These are phyloP conservation scores for Onychostruthus taczanowskii DNA, from an alignment of 2,113 vertebrate genomes.

Conservation along the genomic window DNA sequence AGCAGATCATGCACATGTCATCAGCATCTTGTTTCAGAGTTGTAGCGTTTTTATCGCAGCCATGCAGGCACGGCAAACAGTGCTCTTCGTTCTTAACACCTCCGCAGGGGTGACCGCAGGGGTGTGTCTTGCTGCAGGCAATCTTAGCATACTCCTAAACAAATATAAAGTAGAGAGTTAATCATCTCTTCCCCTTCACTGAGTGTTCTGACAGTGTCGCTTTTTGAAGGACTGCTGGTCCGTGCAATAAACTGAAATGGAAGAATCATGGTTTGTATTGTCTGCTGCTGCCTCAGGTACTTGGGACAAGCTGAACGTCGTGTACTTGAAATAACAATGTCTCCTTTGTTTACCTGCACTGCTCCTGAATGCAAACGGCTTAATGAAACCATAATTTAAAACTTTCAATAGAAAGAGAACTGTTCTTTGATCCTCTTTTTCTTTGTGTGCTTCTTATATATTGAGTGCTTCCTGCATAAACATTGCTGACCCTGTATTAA, in stretches of 20 bases:
- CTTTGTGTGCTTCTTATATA: background rate
- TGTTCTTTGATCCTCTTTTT: background rate
- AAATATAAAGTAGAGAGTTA: background rate
- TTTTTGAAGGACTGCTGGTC: background rate
- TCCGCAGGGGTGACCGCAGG: slow-evolving; percentile 93
- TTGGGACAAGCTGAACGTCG: background rate
- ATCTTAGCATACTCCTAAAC: slow-evolving; percentile 92
- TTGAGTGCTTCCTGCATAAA: background rate
- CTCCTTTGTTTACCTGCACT: background rate
- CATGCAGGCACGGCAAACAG: slow-evolving; percentile 92
- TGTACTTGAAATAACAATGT: background rate
- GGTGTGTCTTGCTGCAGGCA: slow-evolving; percentile 93
- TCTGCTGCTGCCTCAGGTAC: background rate
- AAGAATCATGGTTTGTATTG: background rate
- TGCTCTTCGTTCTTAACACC: slow-evolving; percentile 93
- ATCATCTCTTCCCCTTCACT: background rate
- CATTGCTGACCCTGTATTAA: background rate
- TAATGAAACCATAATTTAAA: background rate
- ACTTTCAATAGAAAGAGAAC: background rate
- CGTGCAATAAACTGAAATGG: background rate
- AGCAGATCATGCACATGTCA: slow-evolving; percentile 99
- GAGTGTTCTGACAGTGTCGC: background rate
- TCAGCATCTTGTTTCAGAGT: slow-evolving; percentile 96
- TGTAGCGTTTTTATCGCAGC: slow-evolving; percentile 89
- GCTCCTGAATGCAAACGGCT: background rate